Percentiles rank a stretch among this genome's conserved stretches.
Evolutionary conservation across 2,113 vertebrate species (phyloP).

Genomic region (Caloenas nicobarica): DNA sequence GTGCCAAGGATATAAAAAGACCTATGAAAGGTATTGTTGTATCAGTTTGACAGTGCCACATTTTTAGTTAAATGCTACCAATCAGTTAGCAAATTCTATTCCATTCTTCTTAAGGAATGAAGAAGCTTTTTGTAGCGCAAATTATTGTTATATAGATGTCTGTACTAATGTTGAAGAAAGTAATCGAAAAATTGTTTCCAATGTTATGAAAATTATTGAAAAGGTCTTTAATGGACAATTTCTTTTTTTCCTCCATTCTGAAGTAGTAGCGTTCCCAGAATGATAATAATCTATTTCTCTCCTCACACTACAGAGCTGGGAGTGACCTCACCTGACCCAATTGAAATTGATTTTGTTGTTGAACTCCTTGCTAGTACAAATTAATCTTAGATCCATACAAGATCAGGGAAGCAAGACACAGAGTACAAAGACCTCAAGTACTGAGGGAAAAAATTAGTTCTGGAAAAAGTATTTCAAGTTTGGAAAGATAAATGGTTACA

Average conservation of each 20-base stretch:
- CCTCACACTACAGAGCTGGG: constrained; percentile 74
- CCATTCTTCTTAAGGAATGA: background rate
- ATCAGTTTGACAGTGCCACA: background rate
- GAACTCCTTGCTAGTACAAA: constrained; percentile 85
- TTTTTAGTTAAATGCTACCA: background rate
- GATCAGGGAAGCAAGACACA: constrained; percentile 77
- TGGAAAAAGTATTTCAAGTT: constrained; percentile 85
- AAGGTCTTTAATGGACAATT: constrained; percentile 37
- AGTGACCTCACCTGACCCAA: constrained; percentile 87
- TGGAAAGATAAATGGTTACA: constrained; percentile 89
- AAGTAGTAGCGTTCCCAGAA: constrained; percentile 70
- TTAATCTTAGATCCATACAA: constrained; percentile 84
- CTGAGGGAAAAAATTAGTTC: constrained; percentile 73
- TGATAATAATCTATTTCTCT: constrained; percentile 87
- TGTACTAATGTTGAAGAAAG: background rate
- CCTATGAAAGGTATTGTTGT: background rate
- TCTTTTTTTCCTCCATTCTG: background rate
- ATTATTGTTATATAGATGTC: background rate
- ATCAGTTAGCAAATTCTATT: background rate
- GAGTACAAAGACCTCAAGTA: constrained; percentile 77
- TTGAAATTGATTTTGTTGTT: constrained; percentile 94
- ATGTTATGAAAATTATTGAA: constrained; percentile 62
- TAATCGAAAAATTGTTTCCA: constrained; percentile 15
- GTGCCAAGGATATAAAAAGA: background rate
- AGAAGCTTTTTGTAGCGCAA: background rate